Base-by-base conservation (phyloP, 1,140 invertebrate species). In the Lasioglossum baleicum region DNA sequence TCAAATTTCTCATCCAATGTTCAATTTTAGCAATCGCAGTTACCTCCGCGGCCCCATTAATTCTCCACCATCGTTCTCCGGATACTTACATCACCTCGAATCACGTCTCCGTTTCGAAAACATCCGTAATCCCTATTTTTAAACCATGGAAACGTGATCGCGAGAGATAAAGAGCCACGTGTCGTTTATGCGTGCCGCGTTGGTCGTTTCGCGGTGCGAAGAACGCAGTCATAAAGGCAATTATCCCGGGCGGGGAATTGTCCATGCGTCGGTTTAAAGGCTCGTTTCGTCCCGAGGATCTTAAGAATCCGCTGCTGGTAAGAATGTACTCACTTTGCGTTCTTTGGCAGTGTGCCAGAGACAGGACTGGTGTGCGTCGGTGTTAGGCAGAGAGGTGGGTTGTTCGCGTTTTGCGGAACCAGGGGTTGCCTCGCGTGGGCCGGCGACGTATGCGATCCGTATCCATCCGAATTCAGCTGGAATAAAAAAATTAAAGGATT, bases 361-460 rank as follows among this genome's bases (percentile, higher is more conserved):
- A 76, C 85, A 80, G 83, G 93, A 90, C 69, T 89, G 86, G 84
- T 91, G 91, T 88, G 93, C 90, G 81, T 93, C 77, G 89, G 93
- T 88, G 92, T 94, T 90, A 89, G 93, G 91, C 91, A 95, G 87
- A 92, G 90, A 90, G 92, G 94, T 87, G 92, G 94, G 91, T 93
- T 93, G 80, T 90, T 92, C 63, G 92, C 88, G 89, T 95, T 94
- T 82, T 95, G 94, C 63, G 95, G 94, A 90, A 95, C 95, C 88
- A 96, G 90, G 81, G 94, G 95, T 80, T 94, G 94, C 89, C 94
- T 94, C 66, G 95, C 94, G 88, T 97, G 96, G 74, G 96, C 95
- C 83, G 97, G 96, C 88, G 96, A 97, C 81, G 96, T 97, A 91
- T 97, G 96, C 31, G 96, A 96, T 51, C 96, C 96, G 90, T 96